Percentiles rank a stretch among this genome's conserved stretches.
Conservation (phyloP, 2,797 vertebrate species). For the Telmatherina bonti region DNA sequence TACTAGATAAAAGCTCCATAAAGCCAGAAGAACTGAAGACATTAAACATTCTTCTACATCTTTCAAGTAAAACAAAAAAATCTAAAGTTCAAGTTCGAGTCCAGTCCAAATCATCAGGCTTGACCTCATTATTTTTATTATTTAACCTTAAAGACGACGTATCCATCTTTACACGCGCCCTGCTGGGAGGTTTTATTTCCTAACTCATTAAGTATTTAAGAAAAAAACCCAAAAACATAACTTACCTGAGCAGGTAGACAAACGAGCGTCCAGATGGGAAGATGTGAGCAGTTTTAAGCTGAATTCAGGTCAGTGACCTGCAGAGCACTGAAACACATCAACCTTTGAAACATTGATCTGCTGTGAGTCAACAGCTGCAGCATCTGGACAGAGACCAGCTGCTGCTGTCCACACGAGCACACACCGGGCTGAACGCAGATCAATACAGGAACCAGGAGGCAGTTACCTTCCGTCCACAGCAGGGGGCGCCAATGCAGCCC, state of each 20-base stretch:
- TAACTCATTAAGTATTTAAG: too few relatives aligned
- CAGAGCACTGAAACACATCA: conserved; percentile 53
- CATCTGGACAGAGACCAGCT: conserved; percentile 4
- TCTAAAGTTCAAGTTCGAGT: too few relatives aligned
- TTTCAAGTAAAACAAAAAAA: too few relatives aligned
- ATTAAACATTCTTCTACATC: too few relatives aligned
- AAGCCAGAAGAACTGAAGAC: too few relatives aligned
- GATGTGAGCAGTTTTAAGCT: conserved; percentile 1
- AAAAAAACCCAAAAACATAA: neutral
- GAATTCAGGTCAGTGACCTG: conserved; percentile 77
- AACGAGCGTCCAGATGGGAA: neutral
- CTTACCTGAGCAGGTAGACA: conserved; percentile 67
- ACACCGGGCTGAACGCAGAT: neutral
- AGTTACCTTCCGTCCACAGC: too few relatives aligned
- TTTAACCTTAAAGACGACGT: too few relatives aligned
- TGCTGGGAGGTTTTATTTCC: too few relatives aligned
- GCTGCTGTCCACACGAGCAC: neutral
- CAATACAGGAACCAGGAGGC: neutral
- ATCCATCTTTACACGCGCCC: too few relatives aligned
- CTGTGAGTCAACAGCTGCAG: conserved; percentile 34
- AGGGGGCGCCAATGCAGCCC: too few relatives aligned
- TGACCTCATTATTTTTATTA: too few relatives aligned
- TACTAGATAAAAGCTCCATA: too few relatives aligned
- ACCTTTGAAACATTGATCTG: conserved; percentile 85
- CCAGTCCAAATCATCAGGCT: neutral